Evolutionary conservation across 2,888 invertebrate genomes (phyloP).

Genomic region (Lasius fuliginosus): DNA sequence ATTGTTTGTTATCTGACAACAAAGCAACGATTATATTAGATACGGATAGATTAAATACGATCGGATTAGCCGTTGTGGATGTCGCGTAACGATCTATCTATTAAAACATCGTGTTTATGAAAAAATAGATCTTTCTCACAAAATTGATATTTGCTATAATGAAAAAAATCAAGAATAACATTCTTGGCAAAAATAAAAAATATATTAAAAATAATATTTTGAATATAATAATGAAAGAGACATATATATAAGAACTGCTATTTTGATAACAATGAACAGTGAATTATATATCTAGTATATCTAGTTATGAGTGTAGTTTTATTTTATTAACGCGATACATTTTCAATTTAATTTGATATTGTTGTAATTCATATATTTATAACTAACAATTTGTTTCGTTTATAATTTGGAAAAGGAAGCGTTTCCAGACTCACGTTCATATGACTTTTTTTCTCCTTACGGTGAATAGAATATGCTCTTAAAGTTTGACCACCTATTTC

Average conservation of each 20-base stretch:
- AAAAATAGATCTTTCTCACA: not conserved
- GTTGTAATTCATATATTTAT: not conserved
- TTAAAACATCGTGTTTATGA: not conserved
- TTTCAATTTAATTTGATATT: not conserved
- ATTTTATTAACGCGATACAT: not conserved
- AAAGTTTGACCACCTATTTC: too few relatives aligned
- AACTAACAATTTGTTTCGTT: not conserved
- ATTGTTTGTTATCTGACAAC: not conserved
- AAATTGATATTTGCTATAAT: not conserved
- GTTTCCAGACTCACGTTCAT: too few relatives aligned
- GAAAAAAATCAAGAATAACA: not conserved
- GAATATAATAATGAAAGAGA: not conserved
- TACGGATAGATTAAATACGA: not conserved
- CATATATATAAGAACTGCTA: not conserved
- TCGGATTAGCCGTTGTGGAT: not conserved
- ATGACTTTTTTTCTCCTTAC: too few relatives aligned
- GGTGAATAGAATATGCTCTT: too few relatives aligned
- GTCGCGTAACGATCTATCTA: not conserved
- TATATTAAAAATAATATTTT: not conserved
- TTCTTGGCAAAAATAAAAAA: not conserved
- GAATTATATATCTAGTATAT: not conserved
- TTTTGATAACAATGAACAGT: not conserved
- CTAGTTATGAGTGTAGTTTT: not conserved
- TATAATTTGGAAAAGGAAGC: too few relatives aligned
- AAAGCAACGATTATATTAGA: not conserved